Evolutionary conservation across 1,140 invertebrate species (phyloP), one percentile per base, ranked within the genome.

Genomic region (Bombus affinis): DNA sequence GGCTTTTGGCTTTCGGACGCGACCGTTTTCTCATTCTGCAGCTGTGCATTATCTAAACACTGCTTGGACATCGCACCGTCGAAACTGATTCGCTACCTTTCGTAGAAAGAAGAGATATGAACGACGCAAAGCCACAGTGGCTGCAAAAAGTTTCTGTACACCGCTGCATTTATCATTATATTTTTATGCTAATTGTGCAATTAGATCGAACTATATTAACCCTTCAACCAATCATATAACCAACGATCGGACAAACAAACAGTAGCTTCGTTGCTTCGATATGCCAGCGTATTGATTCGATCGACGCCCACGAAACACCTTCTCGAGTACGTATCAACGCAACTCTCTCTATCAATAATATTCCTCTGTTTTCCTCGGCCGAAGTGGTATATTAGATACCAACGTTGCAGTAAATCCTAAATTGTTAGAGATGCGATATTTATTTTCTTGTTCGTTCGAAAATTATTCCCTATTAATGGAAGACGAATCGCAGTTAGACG

Each of bases 11-110:
- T 59, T 22, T 68, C 72, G 70, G 83, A 62, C 37, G 37, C 90
- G 44, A 85, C 82, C 81, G 62, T 66, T 39, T 76, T 82, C 85
- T 75, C 72, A 76, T 87, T 86, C 47, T 68, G 65, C 70, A 72
- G 62, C 77, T 62, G 10, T 53, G 86, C 83, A 84, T 90, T 92
- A 91, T 92, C 88, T 92, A 88, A 91, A 91, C 86, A 92, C 83
- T 83, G 71, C 35, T 66, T 74, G 78, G 57, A 89, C 88, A 87
- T 89, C 88, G 42, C 70, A 59, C 68, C 65, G 75, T 82, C 86
- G 42, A 76, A 91, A 87, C 73, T 77, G 78, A 90, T 88, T 85
- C 47, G 65, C 47, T 78, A 59, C 68, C 57, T 62, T 47, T 18
- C 8, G 35, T 1, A 4, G 4, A 12, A 35, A 39, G 6, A 22